phyloP scores from a whole-genome alignment of 1,140 invertebrate genomes.

The Cardiocondyla obscurior region DNA sequence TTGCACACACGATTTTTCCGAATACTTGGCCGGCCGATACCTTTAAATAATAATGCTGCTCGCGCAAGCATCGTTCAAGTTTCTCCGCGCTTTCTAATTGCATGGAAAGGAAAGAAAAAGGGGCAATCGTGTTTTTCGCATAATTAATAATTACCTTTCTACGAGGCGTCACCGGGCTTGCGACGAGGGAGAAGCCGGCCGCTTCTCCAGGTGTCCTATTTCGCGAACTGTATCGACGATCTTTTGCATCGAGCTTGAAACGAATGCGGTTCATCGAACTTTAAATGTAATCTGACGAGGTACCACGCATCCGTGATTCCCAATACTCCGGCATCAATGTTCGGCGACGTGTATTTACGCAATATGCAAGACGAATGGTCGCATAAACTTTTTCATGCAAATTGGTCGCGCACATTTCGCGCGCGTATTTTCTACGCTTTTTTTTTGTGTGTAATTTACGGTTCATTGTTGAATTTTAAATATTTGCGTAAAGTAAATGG shows the following conservation, averaged over 20 bases:
- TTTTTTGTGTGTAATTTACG: not conserved
- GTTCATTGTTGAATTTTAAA: not conserved
- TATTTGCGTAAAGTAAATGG: not conserved
- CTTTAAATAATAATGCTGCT: conserved; percentile 12
- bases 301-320: conserved; percentile 24
- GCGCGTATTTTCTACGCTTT: not conserved
- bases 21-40: not conserved
- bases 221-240: not conserved
- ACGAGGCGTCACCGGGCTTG: not conserved
- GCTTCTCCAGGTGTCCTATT: not conserved
- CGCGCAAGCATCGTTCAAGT: conserved; percentile 5
- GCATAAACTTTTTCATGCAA: not conserved
- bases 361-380: not conserved
- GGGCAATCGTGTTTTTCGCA: not conserved
- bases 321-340: conserved; percentile 14
- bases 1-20: conserved; percentile 30
- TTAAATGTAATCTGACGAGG: conserved; percentile 37
- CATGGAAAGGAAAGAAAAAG: not conserved
- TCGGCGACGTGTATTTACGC: not conserved
- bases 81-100: conserved; percentile 47
- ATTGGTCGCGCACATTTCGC: not conserved
- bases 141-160: conserved; percentile 40
- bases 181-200: not conserved
- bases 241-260: not conserved
- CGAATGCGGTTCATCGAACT: conserved; percentile 31